Base-by-base conservation (phyloP, 1,140 invertebrate genomes). In the Orius laevigatus region DNA sequence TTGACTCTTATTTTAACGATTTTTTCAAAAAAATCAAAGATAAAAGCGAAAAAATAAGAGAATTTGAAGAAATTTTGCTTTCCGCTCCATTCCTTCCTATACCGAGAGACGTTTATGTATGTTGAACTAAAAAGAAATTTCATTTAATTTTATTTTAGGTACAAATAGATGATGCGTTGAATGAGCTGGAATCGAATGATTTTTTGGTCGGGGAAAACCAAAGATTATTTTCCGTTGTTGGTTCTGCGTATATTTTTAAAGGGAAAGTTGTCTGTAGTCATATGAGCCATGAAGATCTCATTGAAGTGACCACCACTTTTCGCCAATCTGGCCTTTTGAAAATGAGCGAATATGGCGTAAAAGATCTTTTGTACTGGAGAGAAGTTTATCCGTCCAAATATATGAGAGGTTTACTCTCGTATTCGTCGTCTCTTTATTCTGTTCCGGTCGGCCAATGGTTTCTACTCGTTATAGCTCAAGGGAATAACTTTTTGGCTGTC, bases 291-390 rank as follows among this genome's bases (percentile, higher is more conserved):
- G 71, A 75, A 48, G 78, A 84, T 61, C 66, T 81, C 25, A 69
- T 76, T 15, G 77, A 81, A 59, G 70, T 85, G 3, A 71, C 81
- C 60, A 69, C 73, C 5, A 83, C 74, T 63, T 69, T 82, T 45
- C 69, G 74, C 45, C 68, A 79, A 52, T 74, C 76, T 52, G 79
- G 79, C 9, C 62, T 85, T 42, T 61, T 84, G 12, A 70, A 74
- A 58, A 63, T 84, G 10, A 71, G 76, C 18, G 66, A 63, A 43
- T 72, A 71, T 1, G 76, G 80, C 51, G 66, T 75, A 15, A 65
- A 77, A 46, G 76, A 76, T 49, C 60, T 85, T 16, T 72, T 85
- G n/a, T 62, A 82, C 9, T 86, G 82, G 82, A 76, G 74, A 59
- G 78, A 80, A 66, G 75, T 84, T 15, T 79, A 71, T 57, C 71